Percentiles rank a stretch among this genome's conserved stretches.
These are phyloP conservation scores for Callitettix versicolor DNA, from an alignment of 1,140 invertebrate species.

Conservation along the genomic window DNA sequence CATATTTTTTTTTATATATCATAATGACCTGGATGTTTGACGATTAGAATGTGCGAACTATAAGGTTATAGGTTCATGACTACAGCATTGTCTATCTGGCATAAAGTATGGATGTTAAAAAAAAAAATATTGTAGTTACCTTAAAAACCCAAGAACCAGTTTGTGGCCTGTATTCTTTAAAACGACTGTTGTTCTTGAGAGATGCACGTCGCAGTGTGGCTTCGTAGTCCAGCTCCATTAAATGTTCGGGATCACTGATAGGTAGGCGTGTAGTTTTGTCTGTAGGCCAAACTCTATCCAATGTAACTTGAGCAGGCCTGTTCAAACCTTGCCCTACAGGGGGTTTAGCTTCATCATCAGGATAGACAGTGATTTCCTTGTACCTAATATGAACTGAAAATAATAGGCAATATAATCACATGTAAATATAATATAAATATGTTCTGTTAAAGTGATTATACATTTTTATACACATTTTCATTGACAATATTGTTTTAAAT, in stretches of 20 bases:
- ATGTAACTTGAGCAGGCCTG: slow-evolving; percentile 78
- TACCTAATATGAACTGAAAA: slow-evolving; percentile 56
- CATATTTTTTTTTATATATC: no score
- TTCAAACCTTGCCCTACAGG: slow-evolving; percentile 80
- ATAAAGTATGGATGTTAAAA: no score
- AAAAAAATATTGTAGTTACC: slow-evolving; percentile 42
- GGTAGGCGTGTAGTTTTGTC: slow-evolving; percentile 72
- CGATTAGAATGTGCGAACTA: no score
- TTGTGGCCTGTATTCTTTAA: slow-evolving; percentile 88
- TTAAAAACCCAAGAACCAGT: slow-evolving; percentile 94
- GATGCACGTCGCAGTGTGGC: slow-evolving; percentile 75
- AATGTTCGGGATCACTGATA: slow-evolving; percentile 68
- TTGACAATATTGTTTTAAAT: background rate
- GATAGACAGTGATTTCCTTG: slow-evolving; percentile 54
- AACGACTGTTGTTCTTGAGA: slow-evolving; percentile 74
- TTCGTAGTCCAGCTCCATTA: slow-evolving; percentile 77
- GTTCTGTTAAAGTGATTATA: background rate
- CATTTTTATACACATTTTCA: background rate
- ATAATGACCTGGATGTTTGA: no score
- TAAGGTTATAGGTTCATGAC: no score
- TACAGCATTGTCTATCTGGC: no score
- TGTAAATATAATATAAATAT: background rate
- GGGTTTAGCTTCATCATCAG: slow-evolving; percentile 54
- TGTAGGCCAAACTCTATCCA: slow-evolving; percentile 89
- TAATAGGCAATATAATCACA: slow-evolving; percentile 5